A percentile compares a stretch with the other conserved stretches of the same genome.
phyloP scores from a whole-genome alignment of 2,797 vertebrate species.

The Microhierax caerulescens region DNA sequence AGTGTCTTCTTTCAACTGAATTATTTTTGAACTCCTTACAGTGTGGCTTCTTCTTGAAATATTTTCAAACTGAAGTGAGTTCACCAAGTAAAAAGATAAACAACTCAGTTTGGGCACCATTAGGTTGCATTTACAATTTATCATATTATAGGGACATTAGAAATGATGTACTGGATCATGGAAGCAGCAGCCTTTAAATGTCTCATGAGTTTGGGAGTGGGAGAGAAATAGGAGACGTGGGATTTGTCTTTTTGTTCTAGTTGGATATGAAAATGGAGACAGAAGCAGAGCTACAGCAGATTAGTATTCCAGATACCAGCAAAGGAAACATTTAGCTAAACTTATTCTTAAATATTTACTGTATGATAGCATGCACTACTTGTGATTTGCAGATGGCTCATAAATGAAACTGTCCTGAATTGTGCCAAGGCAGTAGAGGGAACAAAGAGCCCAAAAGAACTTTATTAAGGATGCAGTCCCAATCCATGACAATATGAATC shows the following conservation, averaged over 20 bases:
- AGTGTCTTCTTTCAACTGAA: background rate
- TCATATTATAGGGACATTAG: background rate
- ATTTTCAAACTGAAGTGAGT: background rate
- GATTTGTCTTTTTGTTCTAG: slow-evolving; percentile 18
- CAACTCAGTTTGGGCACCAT: slow-evolving; percentile 5
- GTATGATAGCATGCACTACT: background rate
- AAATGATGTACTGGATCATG: background rate
- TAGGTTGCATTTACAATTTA: background rate
- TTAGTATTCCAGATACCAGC: background rate
- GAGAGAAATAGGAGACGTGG: background rate
- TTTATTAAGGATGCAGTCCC: background rate
- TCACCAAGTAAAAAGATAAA: background rate
- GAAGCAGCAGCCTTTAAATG: slow-evolving; percentile 16
- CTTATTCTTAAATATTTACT: background rate
- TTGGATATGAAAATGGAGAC: background rate
- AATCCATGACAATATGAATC: background rate
- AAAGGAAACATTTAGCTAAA: slow-evolving; percentile 16
- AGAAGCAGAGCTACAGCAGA: background rate
- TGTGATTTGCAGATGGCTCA: background rate
- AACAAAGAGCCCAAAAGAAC: background rate
- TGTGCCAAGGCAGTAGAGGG: background rate
- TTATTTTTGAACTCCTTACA: background rate
- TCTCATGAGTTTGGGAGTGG: background rate
- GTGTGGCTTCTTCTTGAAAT: background rate
- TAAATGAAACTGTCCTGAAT: background rate